Evolutionary conservation across 2,888 invertebrate species (phyloP).

Genomic region (Biston betularia): DNA sequence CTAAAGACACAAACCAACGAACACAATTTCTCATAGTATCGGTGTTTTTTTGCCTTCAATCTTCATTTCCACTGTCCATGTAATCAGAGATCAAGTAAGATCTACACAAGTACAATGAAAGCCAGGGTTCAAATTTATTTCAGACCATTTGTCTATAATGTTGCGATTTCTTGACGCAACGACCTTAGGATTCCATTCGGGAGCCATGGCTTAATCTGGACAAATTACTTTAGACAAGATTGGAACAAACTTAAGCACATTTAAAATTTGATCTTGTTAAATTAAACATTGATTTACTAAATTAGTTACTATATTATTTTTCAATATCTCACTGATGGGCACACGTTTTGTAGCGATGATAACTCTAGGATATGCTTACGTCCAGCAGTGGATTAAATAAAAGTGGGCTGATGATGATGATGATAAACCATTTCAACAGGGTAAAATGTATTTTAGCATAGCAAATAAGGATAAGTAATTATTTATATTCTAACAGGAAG

Average conservation of each 20-base stretch:
- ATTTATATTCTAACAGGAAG: too few species aligned
- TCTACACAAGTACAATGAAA: conserved; percentile 16
- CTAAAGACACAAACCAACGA: too few species aligned
- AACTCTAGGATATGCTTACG: too few species aligned
- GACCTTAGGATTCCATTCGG: conserved; percentile 19
- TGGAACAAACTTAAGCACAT: neutral
- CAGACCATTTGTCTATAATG: conserved; percentile 34
- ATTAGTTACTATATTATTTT: neutral
- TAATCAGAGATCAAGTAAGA: conserved; percentile 31
- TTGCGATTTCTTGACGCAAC: conserved; percentile 30
- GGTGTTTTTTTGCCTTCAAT: neutral
- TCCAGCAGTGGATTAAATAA: too few species aligned
- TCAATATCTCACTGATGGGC: too few species aligned
- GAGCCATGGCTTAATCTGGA: conserved; percentile 21
- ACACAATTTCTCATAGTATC: too few species aligned
- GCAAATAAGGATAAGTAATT: too few species aligned
- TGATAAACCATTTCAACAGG: too few species aligned
- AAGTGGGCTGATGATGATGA: too few species aligned
- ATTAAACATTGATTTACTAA: neutral
- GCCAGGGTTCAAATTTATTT: conserved; percentile 38
- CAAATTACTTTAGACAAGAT: conserved; percentile 16
- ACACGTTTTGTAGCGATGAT: too few species aligned
- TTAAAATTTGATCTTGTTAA: conserved; percentile 8
- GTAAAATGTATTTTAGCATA: too few species aligned
- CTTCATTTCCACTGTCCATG: conserved; percentile 20